Conservation (phyloP, 2,113 vertebrate genomes). For the Mormyrus iriodes region DNA sequence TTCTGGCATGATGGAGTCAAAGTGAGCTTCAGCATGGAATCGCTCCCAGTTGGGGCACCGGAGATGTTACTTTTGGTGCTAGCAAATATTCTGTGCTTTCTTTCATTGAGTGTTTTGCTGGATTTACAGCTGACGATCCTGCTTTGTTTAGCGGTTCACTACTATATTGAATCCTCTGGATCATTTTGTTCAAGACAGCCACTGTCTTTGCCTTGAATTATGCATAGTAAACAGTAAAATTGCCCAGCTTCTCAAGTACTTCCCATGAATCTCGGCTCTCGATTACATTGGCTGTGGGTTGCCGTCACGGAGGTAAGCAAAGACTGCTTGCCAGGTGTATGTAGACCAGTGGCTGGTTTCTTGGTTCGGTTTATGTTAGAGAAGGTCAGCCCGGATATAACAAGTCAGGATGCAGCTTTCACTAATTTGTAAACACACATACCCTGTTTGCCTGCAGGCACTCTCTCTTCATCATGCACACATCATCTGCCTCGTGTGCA, state of each 20-base stretch:
- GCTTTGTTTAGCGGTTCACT: background rate
- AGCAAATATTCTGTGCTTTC: background rate
- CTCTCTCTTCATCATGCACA: background rate
- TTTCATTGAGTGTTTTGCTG: background rate
- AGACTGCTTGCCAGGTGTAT: background rate
- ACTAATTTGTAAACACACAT: background rate
- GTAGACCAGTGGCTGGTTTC: background rate
- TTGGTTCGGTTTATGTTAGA: background rate
- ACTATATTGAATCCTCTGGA: background rate
- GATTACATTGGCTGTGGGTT: background rate
- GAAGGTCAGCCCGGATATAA: background rate
- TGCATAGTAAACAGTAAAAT: background rate
- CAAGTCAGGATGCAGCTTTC: background rate
- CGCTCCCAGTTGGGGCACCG: background rate
- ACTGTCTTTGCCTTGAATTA: background rate
- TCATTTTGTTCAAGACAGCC: background rate
- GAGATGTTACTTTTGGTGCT: background rate
- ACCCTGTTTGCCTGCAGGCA: background rate
- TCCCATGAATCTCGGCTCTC: background rate
- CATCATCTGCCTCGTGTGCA: background rate
- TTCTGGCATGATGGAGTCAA: background rate
- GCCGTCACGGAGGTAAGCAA: background rate
- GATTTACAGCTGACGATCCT: background rate
- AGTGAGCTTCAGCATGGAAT: background rate
- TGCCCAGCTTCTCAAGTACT: background rate